Evolutionary conservation across 2,797 vertebrate genomes (phyloP).

Genomic region (Acridotheres tristis): DNA sequence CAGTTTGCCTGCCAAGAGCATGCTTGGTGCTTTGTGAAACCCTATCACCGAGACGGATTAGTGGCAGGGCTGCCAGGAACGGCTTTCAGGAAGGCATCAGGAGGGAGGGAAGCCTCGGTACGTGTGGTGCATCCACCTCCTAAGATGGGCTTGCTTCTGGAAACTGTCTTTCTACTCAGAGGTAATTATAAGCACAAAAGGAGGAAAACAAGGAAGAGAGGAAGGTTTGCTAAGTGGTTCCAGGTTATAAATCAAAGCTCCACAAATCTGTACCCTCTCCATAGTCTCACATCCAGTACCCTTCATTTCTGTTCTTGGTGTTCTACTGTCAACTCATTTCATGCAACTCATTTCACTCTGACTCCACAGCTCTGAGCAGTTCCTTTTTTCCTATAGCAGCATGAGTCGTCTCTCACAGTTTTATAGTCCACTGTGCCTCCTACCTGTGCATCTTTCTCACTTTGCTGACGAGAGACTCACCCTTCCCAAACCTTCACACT

Average conservation of each 20-base stretch:
- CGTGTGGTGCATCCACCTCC: not conserved
- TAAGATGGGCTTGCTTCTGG: not conserved
- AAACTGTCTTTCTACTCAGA: not conserved
- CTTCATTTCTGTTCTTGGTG: not conserved
- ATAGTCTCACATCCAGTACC: not conserved
- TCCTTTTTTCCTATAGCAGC: not conserved
- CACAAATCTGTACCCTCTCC: not conserved
- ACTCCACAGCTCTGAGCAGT: not conserved
- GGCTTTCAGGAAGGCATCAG: not conserved
- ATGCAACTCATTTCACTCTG: not conserved
- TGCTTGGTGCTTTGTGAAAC: slow-evolving; percentile 38
- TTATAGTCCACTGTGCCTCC: not conserved
- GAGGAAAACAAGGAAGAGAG: not conserved
- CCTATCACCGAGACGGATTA: slow-evolving; percentile 5
- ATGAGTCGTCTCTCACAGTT: accelerated
- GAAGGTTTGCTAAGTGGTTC: not conserved
- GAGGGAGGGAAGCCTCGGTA: not conserved
- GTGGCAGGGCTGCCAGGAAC: not conserved
- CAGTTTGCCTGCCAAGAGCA: slow-evolving; percentile 46
- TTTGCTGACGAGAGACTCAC: not conserved
- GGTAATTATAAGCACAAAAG: not conserved
- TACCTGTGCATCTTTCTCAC: not conserved
- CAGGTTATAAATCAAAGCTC: not conserved
- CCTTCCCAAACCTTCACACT: not conserved
- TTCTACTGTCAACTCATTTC: not conserved